Percentiles rank a stretch among this genome's conserved stretches.
Evolutionary conservation across 2,888 invertebrate species (phyloP).

Genomic region (Eupithecia subumbrata): DNA sequence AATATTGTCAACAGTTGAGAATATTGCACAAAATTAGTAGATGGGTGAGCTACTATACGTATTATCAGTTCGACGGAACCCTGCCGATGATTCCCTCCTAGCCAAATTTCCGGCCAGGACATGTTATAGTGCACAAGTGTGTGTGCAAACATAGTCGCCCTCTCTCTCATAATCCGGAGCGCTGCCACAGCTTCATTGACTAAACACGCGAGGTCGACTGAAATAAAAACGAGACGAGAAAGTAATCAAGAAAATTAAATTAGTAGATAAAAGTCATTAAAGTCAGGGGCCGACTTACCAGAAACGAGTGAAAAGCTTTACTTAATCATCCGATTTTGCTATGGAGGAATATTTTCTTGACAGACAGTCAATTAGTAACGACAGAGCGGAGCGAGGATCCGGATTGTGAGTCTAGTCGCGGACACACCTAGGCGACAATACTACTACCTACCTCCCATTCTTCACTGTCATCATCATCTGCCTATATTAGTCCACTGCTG

Average conservation of each 20-base stretch:
- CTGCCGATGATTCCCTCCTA: no score
- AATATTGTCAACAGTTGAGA: no score
- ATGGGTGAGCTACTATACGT: no score
- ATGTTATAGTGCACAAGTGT: neutral
- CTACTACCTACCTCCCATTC: no score
- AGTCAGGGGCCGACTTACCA: slow-evolving; percentile 34
- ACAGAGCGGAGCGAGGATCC: neutral
- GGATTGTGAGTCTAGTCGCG: neutral
- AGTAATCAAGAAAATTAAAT: slow-evolving; percentile 60
- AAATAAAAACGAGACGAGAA: slow-evolving; percentile 45
- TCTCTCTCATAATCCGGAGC: neutral
- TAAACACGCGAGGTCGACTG: slow-evolving; percentile 15
- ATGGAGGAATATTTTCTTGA: slow-evolving; percentile 11
- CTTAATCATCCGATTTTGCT: neutral
- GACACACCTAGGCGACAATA: no score
- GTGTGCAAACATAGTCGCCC: neutral
- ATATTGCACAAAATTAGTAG: no score
- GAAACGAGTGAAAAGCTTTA: slow-evolving; percentile 21
- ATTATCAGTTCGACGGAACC: no score
- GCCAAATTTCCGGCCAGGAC: no score
- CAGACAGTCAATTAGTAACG: slow-evolving; percentile 10
- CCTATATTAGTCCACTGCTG: no score
- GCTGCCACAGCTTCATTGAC: slow-evolving; percentile 5
- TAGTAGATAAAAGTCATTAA: slow-evolving; percentile 58
- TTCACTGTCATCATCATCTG: no score